Evolutionary conservation across 2,113 vertebrate species (phyloP).

Genomic region (Antechinus flavipes): DNA sequence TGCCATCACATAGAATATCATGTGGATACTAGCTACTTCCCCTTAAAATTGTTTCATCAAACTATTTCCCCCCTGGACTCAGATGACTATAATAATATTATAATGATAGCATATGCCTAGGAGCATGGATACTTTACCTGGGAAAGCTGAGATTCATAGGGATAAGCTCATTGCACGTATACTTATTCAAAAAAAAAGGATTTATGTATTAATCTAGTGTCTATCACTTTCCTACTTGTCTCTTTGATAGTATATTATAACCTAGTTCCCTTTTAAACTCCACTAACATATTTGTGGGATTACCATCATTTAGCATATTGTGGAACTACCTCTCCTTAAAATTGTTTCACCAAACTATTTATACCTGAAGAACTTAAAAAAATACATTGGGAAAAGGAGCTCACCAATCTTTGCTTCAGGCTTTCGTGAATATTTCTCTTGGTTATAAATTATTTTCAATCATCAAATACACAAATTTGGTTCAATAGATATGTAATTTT

Average conservation of each 20-base stretch:
- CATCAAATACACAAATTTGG: background rate
- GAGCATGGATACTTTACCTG: background rate
- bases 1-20: background rate
- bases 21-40: background rate
- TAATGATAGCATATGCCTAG: background rate
- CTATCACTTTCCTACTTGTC: background rate
- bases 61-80: background rate
- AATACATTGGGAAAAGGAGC: background rate
- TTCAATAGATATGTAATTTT: background rate
- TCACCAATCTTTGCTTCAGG: background rate
- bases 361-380: background rate
- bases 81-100: background rate
- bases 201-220: background rate
- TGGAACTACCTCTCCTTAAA: background rate
- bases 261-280: no score
- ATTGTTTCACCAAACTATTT: no score
- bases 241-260: background rate
- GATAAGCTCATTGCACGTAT: background rate
- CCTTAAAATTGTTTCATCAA: background rate
- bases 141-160: background rate
- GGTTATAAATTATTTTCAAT: background rate
- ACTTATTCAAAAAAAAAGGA: background rate
- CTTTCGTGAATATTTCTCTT: constrained; percentile 5
- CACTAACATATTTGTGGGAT: background rate
- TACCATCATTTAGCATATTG: background rate